Evolutionary conservation across 1,140 invertebrate species (phyloP).

Genomic region (Dolichoris vasculosae): DNA sequence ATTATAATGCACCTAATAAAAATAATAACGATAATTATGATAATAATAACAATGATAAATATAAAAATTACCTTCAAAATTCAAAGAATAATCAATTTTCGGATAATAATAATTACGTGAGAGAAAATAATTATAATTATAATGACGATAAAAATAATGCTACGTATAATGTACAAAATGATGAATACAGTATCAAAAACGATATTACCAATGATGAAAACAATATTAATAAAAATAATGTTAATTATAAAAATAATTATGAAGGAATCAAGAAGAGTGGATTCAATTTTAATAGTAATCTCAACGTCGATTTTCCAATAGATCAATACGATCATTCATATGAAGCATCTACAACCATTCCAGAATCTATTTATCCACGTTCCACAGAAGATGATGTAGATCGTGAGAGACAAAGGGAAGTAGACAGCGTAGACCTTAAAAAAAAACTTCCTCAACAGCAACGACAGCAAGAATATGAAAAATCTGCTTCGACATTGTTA

Average conservation of each 20-base stretch:
- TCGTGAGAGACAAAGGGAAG: conserved; percentile 56
- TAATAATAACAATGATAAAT: neutral
- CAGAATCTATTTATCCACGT: neutral
- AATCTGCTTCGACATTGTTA: neutral
- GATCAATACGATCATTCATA: neutral
- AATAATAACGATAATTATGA: conserved; percentile 6
- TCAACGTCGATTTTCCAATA: neutral
- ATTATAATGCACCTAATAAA: neutral
- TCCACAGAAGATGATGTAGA: conserved; percentile 57
- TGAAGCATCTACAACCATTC: neutral
- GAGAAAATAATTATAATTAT: neutral
- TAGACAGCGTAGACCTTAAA: conserved; percentile 49
- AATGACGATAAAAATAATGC: conserved; percentile 8
- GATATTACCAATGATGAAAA: neutral
- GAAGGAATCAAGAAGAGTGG: neutral
- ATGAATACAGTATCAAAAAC: neutral
- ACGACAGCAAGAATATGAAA: neutral
- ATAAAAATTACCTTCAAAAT: neutral
- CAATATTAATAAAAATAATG: neutral
- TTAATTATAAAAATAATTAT: conserved; percentile 10
- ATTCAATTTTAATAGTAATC: neutral
- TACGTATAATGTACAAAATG: neutral
- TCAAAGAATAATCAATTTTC: neutral
- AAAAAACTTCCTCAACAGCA: neutral
- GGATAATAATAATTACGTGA: neutral